Evolutionary conservation across 2,113 vertebrate genomes (phyloP).

Genomic region (Stigmatopora nigra): DNA sequence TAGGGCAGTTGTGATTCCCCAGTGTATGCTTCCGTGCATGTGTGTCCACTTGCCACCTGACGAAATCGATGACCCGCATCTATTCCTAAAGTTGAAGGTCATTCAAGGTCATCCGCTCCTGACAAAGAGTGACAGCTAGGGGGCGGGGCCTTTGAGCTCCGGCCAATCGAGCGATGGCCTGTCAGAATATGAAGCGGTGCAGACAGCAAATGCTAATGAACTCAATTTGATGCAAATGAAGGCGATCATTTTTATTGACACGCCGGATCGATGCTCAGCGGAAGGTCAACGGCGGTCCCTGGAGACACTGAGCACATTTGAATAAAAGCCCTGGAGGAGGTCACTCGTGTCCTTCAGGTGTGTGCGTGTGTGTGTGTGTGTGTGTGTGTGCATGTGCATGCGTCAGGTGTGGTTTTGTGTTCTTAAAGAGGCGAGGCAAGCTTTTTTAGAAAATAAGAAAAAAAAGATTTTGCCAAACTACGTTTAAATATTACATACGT

Average conservation of each 20-base stretch:
- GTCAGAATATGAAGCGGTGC: not conserved
- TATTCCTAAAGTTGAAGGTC: not conserved
- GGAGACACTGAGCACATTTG: not conserved
- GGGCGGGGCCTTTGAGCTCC: not conserved
- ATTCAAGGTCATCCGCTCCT: not conserved
- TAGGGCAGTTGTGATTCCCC: too few relatives aligned
- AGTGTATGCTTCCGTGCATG: not conserved
- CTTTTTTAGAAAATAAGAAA: not conserved
- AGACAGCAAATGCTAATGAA: conserved; percentile 32
- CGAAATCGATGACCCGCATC: not conserved
- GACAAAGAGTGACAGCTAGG: not conserved
- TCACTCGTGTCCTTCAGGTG: not conserved
- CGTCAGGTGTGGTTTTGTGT: not conserved
- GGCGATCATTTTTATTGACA: conserved; percentile 45
- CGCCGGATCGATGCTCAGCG: conserved; percentile 23
- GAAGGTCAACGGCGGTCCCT: conserved; percentile 17
- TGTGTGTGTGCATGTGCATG: too few relatives aligned
- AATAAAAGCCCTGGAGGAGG: not conserved
- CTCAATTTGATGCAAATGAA: conserved; percentile 57
- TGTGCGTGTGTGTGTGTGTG: not conserved
- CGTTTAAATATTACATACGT: not conserved
- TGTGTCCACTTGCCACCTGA: not conserved
- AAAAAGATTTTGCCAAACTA: too few relatives aligned
- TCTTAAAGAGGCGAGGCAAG: too few relatives aligned
- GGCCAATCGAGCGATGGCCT: not conserved